These are phyloP conservation scores for Budorcas taxicolor DNA, from an alignment of 2,113 vertebrate species.

Conservation along the genomic window DNA sequence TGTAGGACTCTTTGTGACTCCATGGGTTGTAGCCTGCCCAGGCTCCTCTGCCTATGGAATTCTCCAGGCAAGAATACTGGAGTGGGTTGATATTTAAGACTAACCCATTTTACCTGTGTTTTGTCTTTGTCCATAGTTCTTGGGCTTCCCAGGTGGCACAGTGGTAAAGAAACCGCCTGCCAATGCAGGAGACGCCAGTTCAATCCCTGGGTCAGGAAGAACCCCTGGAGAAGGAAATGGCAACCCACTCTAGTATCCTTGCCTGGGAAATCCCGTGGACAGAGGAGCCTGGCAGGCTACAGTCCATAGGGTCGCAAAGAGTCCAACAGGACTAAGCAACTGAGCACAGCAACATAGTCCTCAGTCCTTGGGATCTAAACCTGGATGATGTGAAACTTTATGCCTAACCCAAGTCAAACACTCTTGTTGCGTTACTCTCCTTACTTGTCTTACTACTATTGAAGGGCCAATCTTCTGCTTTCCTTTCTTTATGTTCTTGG, in stretches of 20 bases:
- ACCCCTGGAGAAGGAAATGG: not conserved
- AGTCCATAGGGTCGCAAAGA: not conserved
- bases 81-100: not conserved
- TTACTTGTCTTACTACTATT: conserved; percentile 22
- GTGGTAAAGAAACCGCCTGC: not conserved
- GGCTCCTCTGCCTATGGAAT: not conserved
- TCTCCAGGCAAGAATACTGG: not conserved
- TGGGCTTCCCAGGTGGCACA: not conserved
- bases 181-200: not conserved
- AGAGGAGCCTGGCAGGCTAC: not conserved
- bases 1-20: not conserved
- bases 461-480: not conserved
- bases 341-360: not conserved
- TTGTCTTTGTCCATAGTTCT: conserved; percentile 3
- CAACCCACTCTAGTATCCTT: not conserved
- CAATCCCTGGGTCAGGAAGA: not conserved
- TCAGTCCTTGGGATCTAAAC: not conserved
- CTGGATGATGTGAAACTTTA: not conserved
- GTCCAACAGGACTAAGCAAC: not conserved
- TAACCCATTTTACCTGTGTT: not conserved
- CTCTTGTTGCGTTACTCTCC: not conserved
- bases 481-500: conserved; percentile 32
- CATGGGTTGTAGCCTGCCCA: not conserved
- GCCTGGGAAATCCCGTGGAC: not conserved
- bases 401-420: not conserved